Evolutionary conservation across 2,113 vertebrate species (phyloP), one percentile per base, ranked within the genome.

Genomic region (Phrynosoma platyrhinos): DNA sequence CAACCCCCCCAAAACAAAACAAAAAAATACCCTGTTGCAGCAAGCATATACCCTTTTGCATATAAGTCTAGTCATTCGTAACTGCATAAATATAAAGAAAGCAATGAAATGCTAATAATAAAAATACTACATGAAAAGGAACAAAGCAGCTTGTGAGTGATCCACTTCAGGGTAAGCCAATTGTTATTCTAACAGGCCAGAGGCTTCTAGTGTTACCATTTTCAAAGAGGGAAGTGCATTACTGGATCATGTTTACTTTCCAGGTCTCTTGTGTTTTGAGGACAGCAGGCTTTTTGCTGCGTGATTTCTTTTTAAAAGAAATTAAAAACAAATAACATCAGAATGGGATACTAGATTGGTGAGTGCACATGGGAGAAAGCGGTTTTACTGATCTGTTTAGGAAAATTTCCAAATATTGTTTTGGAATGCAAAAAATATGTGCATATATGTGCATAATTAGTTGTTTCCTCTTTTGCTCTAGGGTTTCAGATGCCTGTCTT

Each of bases 281-380:
- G 85, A 0, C 9, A 88, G 84, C 78, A 85, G 30, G 47, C 7
- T 47, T 9, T 79, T 72, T 90, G 87, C 90, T 8, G 66, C 88
- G 76, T 8, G 89, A 93, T 94, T 93, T 93, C 91, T 93, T 88
- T 92, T 93, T 91, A 75, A 14, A 92, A 94, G 91, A 93, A 82
- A 90, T 53, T 23, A 77, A 69, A 16, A 71, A 72, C 80, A 55
- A 82, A 84, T 25, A 89, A 90, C n/a, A 92, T 90, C 91, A 53
- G 82, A 87, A 82, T 91, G 93, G 92, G 91, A 92, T 92, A 88
- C 25, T 47, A 82, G 89, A 32, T 20, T 89, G 30, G 85, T 0
- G 6, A 5, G 3, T 16, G 55, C 18, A 32, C 25, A 42, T 1
- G 8, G 25, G 47, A 71, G 91, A 16, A 30, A 7, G 84, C 86